These are phyloP conservation scores for Helogale parvula DNA, from an alignment of 2,113 vertebrate genomes.

Conservation along the genomic window DNA sequence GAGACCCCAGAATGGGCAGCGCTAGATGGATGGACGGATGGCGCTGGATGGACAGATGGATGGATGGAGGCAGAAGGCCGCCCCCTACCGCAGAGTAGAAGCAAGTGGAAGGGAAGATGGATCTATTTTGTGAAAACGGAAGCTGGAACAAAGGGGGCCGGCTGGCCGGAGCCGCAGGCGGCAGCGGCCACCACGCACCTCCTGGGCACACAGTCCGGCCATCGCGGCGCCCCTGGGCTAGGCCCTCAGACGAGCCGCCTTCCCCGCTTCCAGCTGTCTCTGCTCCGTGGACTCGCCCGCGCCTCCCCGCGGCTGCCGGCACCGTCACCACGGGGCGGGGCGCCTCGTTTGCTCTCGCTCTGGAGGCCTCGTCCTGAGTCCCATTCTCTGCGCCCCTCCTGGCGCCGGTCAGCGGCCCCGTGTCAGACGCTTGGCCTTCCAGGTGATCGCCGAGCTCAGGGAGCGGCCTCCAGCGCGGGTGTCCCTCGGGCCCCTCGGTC, in stretches of 20 bases:
- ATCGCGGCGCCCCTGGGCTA: accelerated
- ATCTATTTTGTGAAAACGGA: neutral
- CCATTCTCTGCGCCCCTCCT: neutral
- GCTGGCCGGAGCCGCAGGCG: accelerated
- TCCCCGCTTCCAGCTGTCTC: too few species aligned
- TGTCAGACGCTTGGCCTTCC: neutral
- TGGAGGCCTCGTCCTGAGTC: accelerated
- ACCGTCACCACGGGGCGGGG: too few species aligned
- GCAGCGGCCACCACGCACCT: neutral
- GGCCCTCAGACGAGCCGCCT: accelerated
- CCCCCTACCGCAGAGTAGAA: neutral
- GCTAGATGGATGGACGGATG: neutral
- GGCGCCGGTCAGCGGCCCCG: neutral
- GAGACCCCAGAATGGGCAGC: neutral
- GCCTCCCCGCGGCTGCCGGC: too few species aligned
- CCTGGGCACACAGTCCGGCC: neutral
- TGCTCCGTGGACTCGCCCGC: neutral
- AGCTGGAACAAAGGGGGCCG: neutral
- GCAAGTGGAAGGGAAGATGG: neutral
- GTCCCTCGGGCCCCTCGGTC: neutral
- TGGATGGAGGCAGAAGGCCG: neutral
- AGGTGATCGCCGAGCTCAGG: neutral
- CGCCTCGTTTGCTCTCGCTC: too few species aligned
- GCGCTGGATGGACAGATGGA: neutral
- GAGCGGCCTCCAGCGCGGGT: neutral